These are phyloP conservation scores for Propithecus deckenii DNA, from an alignment of 2,797 vertebrate genomes.

Conservation along the genomic window DNA sequence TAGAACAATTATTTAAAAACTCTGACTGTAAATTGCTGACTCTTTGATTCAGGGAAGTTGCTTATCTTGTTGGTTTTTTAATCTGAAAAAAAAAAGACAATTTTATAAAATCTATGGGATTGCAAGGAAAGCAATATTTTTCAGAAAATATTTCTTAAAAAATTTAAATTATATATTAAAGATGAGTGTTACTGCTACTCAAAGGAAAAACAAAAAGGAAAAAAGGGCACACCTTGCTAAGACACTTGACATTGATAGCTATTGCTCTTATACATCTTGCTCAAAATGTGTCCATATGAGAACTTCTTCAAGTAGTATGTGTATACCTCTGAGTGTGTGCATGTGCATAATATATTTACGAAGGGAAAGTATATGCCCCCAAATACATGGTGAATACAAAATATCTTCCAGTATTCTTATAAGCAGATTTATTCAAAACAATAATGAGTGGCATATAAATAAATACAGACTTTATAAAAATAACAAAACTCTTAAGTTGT, in stretches of 20 bases:
- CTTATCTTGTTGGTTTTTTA: background rate
- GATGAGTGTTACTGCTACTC: background rate
- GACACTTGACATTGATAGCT: background rate
- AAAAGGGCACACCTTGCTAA: background rate
- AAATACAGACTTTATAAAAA: constrained; percentile 53
- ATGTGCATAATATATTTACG: background rate
- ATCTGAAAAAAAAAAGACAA: background rate
- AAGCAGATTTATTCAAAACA: background rate
- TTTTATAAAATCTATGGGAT: background rate
- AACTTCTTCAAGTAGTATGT: background rate
- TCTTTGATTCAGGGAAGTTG: background rate
- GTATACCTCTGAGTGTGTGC: background rate
- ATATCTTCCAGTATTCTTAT: background rate
- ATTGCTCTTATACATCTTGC: background rate
- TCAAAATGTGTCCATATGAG: background rate
- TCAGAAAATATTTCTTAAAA: background rate
- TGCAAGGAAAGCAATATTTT: background rate
- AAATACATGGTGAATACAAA: background rate
- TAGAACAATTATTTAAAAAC: background rate
- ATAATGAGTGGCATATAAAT: constrained; percentile 20
- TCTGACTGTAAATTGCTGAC: background rate
- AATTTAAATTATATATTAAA: background rate
- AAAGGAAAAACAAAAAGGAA: background rate
- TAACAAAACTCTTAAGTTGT: constrained; percentile 51
- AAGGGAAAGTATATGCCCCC: background rate